phyloP scores from a whole-genome alignment of 2,113 vertebrate species.

The Oreochromis tanganicae region DNA sequence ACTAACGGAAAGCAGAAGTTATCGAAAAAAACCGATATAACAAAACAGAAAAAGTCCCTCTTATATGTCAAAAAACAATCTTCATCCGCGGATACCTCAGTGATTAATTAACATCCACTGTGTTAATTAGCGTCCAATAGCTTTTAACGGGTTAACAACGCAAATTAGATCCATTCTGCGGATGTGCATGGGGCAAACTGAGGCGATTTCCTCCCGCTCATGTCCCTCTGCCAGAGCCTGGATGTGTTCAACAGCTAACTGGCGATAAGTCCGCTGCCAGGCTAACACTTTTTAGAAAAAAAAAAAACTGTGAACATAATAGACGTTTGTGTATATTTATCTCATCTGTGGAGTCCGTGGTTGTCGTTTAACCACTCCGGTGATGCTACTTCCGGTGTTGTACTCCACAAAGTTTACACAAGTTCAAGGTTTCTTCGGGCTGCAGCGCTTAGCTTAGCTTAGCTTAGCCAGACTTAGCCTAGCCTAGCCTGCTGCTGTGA shows the following conservation, averaged over 20 bases:
- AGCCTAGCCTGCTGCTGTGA: background rate
- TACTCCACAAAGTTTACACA: background rate
- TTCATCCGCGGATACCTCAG: background rate
- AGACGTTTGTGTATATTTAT: background rate
- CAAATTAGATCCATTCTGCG: background rate
- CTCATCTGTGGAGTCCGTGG: accelerated
- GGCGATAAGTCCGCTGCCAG: background rate
- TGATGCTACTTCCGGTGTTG: background rate
- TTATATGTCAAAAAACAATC: background rate
- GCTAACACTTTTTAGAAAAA: background rate
- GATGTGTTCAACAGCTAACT: background rate
- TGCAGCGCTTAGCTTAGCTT: background rate
- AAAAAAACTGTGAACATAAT: background rate
- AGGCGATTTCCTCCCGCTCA: background rate
- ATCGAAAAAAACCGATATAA: background rate
- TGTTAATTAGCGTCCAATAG: background rate
- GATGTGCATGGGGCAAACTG: background rate
- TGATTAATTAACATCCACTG: background rate
- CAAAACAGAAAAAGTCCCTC: background rate
- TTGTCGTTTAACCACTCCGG: accelerated
- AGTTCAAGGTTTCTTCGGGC: background rate
- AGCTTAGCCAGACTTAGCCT: background rate
- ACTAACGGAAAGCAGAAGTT: background rate
- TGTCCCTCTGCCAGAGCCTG: background rate
- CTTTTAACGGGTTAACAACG: background rate